Base-by-base conservation (phyloP, 2,888 invertebrate genomes). In the Euzophera pinguis region DNA sequence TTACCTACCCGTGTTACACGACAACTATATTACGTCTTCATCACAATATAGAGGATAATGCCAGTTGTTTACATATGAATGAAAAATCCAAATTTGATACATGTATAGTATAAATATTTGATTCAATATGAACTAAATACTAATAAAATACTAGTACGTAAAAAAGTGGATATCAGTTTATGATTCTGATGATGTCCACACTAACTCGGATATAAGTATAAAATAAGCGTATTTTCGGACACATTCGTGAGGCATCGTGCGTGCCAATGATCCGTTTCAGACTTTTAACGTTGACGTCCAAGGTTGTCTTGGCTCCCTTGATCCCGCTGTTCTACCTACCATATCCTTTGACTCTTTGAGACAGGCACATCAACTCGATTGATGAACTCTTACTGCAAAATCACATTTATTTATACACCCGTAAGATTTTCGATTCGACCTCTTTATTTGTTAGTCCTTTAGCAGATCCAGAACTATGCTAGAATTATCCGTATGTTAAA, bases 201-300 rank as follows among this genome's bases (percentile, higher is more conserved):
- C 82, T 82, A 85, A 84, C 79, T 82, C 75, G 81, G 83, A 81
- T 84, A 85, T 82, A 75, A 75, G 77, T 86, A 84, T 83, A 87
- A 87, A 88, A 89, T 90, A 90, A 90, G 89, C 89, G 89, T 90
- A 89, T 86, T 79, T 74, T 78, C 85, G 88, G 89, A 88, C 82
- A 75, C 76, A 75, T 81, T 81, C 81, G 77, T 81, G 70, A 65
- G 81, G 78, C 79, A 72, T 68, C 64, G 59, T 59, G 55, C 64
- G 67, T 75, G 84, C 78, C 84, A 72, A 65, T 83, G 82, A 78
- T 85, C 84, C 88, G 75, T 79, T 75, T 87, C 87, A 88, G 88
- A 88, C 87, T 85, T 86, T 75, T 76, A 66, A 71, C 72, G 77
- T 79, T 75, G 75, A 80, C 73, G 70, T 72, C 69, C 67, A 65